phyloP scores from a whole-genome alignment of 2,113 vertebrate genomes.

The Cepphus grylle region DNA sequence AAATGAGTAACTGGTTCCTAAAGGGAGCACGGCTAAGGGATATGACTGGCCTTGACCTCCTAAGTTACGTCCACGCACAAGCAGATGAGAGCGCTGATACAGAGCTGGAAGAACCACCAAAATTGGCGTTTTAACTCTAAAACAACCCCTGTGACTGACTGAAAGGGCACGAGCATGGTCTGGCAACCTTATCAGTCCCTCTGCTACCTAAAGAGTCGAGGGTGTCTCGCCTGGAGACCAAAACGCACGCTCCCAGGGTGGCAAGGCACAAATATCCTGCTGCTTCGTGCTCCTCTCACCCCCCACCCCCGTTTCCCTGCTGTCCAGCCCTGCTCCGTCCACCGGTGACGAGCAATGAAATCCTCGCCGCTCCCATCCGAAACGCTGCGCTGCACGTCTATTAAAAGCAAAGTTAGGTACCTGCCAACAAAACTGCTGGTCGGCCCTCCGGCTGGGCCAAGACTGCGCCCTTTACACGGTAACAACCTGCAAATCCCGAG shows the following conservation, averaged over 20 bases:
- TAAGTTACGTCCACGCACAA: background rate
- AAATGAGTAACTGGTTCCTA: background rate
- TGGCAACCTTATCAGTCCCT: background rate
- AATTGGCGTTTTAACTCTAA: background rate
- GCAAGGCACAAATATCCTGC: background rate
- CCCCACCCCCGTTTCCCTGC: background rate
- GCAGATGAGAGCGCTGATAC: background rate
- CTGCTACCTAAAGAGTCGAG: background rate
- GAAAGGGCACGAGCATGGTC: background rate
- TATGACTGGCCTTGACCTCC: background rate
- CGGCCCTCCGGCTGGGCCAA: background rate
- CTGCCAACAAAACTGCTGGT: background rate
- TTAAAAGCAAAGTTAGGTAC: background rate
- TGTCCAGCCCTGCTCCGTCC: background rate
- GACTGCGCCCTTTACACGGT: background rate
- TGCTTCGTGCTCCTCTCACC: background rate
- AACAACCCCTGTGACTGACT: background rate
- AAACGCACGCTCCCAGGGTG: background rate
- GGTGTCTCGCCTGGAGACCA: background rate
- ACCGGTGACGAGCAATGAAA: background rate
- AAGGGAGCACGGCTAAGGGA: background rate
- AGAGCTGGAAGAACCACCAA: background rate
- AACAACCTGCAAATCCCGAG: background rate
- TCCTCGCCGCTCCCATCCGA: background rate
- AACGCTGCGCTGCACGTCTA: background rate